Conservation (phyloP, 2,797 vertebrate genomes). For the Crocodylus rhombifer region DNA sequence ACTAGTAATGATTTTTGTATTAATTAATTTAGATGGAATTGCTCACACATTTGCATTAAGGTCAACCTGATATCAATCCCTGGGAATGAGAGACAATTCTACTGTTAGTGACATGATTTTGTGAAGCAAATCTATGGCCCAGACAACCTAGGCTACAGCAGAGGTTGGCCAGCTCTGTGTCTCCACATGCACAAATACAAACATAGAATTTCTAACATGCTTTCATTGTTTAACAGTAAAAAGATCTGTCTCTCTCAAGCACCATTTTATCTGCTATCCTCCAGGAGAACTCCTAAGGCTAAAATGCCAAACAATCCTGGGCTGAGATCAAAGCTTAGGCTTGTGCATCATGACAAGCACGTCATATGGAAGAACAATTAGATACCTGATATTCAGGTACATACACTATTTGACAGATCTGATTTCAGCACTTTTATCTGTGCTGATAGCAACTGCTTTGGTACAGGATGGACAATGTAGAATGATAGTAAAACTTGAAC, state of each 20-base stretch:
- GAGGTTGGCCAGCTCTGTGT: neutral
- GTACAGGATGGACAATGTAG: conserved; percentile 62
- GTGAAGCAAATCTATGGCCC: accelerated
- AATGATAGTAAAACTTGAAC: conserved; percentile 48
- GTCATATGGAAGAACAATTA: conserved; percentile 36
- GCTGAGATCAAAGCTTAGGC: conserved; percentile 56
- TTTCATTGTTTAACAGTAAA: neutral
- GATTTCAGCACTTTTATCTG: conserved; percentile 71
- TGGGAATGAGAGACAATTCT: neutral
- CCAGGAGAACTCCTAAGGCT: conserved; percentile 32
- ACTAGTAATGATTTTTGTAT: neutral
- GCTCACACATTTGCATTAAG: neutral
- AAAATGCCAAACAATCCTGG: conserved; percentile 56
- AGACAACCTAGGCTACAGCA: neutral
- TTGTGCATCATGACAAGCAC: neutral
- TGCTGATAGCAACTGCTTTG: conserved; percentile 71
- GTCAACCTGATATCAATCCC: neutral
- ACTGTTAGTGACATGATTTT: neutral
- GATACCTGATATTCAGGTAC: conserved; percentile 62
- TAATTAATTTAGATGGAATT: neutral
- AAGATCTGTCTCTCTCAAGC: neutral
- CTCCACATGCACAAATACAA: accelerated
- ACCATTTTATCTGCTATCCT: conserved; percentile 47
- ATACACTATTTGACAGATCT: conserved; percentile 27
- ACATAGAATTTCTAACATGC: neutral